phyloP scores from a whole-genome alignment of 2,113 vertebrate species.

The Todiramphus chloris region DNA sequence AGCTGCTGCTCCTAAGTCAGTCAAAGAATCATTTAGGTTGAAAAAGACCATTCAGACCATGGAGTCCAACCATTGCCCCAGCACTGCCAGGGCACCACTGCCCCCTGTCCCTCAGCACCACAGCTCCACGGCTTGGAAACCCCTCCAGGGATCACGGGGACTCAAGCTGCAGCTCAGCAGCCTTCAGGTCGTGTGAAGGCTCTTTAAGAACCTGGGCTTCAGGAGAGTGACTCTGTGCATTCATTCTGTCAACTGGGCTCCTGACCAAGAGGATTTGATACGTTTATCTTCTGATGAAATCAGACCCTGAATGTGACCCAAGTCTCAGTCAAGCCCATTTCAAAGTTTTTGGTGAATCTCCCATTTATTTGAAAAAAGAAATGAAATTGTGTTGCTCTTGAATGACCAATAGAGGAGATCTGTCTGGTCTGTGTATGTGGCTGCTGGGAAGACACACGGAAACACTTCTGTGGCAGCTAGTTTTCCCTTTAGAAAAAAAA shows the following conservation, averaged over 20 bases:
- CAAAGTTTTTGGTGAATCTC: neutral
- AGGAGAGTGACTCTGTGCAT: too few relatives aligned
- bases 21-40: neutral
- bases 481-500: neutral
- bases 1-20: neutral
- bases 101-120: too few relatives aligned
- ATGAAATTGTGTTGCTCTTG: neutral
- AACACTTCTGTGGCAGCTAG: neutral
- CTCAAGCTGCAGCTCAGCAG: neutral
- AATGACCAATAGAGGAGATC: accelerated
- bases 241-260: neutral
- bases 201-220: neutral
- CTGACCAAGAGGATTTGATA: neutral
- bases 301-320: neutral
- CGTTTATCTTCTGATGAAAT: neutral
- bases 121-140: too few relatives aligned
- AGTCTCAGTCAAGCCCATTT: neutral
- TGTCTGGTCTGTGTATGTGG: neutral
- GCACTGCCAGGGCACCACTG: too few relatives aligned
- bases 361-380: neutral
- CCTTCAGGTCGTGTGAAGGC: accelerated
- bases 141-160: too few relatives aligned
- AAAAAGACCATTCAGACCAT: neutral
- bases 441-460: neutral
- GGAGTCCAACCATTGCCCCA: neutral